Base-by-base conservation (phyloP, 2,888 invertebrate genomes). In the Orthosia cruda region DNA sequence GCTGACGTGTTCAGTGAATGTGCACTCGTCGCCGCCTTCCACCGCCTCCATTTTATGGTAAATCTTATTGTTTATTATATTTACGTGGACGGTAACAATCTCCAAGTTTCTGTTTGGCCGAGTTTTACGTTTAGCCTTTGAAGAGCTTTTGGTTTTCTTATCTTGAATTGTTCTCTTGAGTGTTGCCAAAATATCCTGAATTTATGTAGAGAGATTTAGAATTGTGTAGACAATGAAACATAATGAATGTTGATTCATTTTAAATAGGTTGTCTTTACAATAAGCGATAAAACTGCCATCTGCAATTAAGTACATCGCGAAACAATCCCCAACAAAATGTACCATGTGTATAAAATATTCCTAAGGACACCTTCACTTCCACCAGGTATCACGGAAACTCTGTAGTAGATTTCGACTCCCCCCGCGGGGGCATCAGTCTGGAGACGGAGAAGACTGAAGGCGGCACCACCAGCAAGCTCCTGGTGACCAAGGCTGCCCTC, bases 361-460 rank as follows among this genome's bases (percentile, higher is more conserved):
- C 15, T 23, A 20, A 13, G 13, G 4, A 32, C 23, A 16, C 32
- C 3, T 7, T 49, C 3, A 7, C 4, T n/a, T 45, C 16, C 20
- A 0, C 1, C 94, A 97, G 99, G 99, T 98, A 98, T 93, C 98
- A 98, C 92, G 98, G 98, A 55, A 97, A 97, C 81, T 96, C 98
- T 40, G 97, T 98, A 69, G 98, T 99, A 68, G 98, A 99, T 95
- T 99, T 98, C 93, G 97, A 99, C 96, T 98, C 98, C 3, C 98
- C 97, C 4, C 97, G 99, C 81, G 99, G 98, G 70, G 99, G 99
- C 49, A 98, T 99, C 90, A 98, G 98, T 92, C 96, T 99, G 90
- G 98, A 98, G 97, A 99, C 99, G 18, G 98, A 99, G 96, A 98
- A 98, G 96, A 98, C 98, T 40, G 97, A 98, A 87, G 97, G 98